phyloP scores from a whole-genome alignment of 30 jellyfish, hydroid and myxozoan species.

The Kudoa iwatai region DNA sequence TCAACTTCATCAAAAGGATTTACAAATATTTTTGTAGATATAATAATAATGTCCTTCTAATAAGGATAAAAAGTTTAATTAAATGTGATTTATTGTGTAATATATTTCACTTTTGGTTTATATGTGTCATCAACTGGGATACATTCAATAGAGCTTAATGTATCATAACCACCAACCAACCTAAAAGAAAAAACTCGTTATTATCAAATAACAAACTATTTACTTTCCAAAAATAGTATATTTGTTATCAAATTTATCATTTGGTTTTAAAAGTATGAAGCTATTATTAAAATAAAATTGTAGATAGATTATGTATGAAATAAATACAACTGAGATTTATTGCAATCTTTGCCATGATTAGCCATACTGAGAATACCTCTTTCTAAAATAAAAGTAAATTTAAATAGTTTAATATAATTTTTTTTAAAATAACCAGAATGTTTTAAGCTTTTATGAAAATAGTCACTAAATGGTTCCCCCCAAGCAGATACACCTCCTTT shows the following conservation, averaged over 20 bases:
- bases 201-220: too few species aligned
- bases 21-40: constrained; percentile 12
- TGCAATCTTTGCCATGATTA: constrained; percentile 39
- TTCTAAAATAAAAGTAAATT: too few species aligned
- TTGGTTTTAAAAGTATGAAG: constrained; percentile 45
- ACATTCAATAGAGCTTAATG: constrained; percentile 12
- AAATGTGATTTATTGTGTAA: background rate
- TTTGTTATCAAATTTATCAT: constrained; percentile 41
- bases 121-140: constrained; percentile 14
- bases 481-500: constrained; percentile 55
- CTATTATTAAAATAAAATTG: too few species aligned
- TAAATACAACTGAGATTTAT: constrained; percentile 54
- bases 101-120: constrained; percentile 7
- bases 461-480: constrained; percentile 54
- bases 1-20: constrained; percentile 76
- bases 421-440: constrained; percentile 14
- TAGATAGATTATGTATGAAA: too few species aligned
- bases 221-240: constrained; percentile 60
- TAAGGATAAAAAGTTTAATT: background rate
- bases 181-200: constrained; percentile 2
- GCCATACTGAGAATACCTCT: constrained; percentile 94
- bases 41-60: constrained; percentile 12
- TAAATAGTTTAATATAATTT: too few species aligned
- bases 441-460: constrained; percentile 17
- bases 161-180: constrained; percentile 73